A percentile compares a stretch with the other conserved stretches of the same genome.
Conservation (phyloP, 2,113 vertebrate genomes). For the Solea senegalensis region DNA sequence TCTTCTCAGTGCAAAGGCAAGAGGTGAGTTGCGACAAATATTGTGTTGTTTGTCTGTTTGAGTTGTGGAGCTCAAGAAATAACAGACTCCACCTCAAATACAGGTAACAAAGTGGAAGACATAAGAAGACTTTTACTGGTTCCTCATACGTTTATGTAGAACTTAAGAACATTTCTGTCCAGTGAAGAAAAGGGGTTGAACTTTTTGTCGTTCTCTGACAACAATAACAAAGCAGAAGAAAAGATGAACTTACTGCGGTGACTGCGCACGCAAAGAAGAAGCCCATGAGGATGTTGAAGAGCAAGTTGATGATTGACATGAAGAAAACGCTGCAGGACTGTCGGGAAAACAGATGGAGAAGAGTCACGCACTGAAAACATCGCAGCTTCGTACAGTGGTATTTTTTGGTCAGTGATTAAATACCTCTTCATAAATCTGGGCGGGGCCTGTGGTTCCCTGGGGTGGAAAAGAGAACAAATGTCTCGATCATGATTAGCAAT, state of each 20-base stretch:
- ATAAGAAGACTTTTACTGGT: too few species aligned
- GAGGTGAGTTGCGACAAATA: too few species aligned
- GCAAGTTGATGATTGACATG: accelerated
- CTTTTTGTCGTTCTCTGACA: too few species aligned
- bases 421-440: constrained; percentile 35
- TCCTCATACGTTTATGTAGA: too few species aligned
- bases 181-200: not conserved
- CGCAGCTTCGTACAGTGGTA: not conserved
- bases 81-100: too few species aligned
- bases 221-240: not conserved
- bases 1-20: too few species aligned
- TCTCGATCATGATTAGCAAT: not conserved
- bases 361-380: not conserved
- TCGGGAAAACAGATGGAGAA: not conserved
- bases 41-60: too few species aligned
- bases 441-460: constrained; percentile 50
- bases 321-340: not conserved
- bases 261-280: constrained; percentile 53
- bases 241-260: constrained; percentile 51
- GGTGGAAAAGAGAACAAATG: not conserved
- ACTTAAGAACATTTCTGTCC: too few species aligned
- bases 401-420: not conserved
- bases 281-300: constrained; percentile 8
- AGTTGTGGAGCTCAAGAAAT: too few species aligned
- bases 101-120: too few species aligned